Base-by-base conservation (phyloP, 92 coral and sea anemone genomes). In the Parazoanthus darwini region DNA sequence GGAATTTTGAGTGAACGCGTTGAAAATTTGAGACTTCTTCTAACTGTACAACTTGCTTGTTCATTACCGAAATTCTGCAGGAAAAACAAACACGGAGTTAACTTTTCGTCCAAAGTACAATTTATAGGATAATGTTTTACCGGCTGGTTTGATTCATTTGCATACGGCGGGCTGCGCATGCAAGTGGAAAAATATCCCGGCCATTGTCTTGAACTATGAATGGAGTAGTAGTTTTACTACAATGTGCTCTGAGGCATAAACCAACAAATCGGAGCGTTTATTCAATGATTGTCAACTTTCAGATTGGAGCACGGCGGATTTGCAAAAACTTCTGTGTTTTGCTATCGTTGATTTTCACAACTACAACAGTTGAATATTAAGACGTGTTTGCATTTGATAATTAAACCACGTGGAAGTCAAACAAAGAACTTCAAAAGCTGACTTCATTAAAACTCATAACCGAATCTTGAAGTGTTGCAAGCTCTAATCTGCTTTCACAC, bases 181-280 rank as follows among this genome's bases (percentile, higher is more conserved):
- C 67, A 25, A 84, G 46, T 84, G 77, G 79, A 84, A 71, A 58
- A 84, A 82, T 82, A 43, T 9, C 87, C 10, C 29, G 14, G 4
- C 26, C 36, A 70, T 84, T 84, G 87, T 70, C 70, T 71, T 26
- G 6, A 4, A 0, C 29, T 35, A 84, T 84, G 87, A 84, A 84
- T 84, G 87, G 65, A 84, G 78, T 84, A 44, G 79, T 84, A 84
- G 67, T 84, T 84, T 84, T 84, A 84, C 87, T 84, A 84, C 78
- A 22, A 23, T 84, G 87, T 43, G 79, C 87, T 72, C 9, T 84
- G 78, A 71, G 11, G 79, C 87, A 84, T 72, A 84, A 26, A 71
- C 15, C 77, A 25, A 70, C 38, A 44, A 84, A 43, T 39, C 48
- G 8, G 74, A 38, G 10, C 79, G 63, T 20, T 71, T 66, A 18